Conservation (phyloP, 2,113 vertebrate species). For the Pelobates fuscus region DNA sequence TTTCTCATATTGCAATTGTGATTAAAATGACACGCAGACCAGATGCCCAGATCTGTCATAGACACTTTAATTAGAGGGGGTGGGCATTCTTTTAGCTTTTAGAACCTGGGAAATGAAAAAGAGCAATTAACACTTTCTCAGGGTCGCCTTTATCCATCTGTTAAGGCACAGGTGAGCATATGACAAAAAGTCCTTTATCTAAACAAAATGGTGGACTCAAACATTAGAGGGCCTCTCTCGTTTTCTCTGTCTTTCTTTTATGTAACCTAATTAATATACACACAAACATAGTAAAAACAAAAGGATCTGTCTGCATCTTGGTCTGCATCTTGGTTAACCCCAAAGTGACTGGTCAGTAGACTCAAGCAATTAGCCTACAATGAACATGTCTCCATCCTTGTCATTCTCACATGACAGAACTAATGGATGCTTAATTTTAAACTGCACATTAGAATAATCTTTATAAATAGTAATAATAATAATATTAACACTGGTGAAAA, state of each 20-base stretch:
- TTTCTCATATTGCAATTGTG: constrained; percentile 40
- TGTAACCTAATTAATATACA: background rate
- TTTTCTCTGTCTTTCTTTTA: background rate
- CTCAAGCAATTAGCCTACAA: too few relatives aligned
- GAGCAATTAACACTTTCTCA: constrained; percentile 65
- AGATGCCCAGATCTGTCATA: constrained; percentile 68
- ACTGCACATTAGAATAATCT: too few relatives aligned
- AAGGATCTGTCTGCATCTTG: background rate
- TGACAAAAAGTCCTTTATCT: constrained; percentile 53
- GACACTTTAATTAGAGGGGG: constrained; percentile 68
- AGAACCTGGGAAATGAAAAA: constrained; percentile 57
- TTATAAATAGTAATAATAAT: too few relatives aligned
- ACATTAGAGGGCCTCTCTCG: background rate
- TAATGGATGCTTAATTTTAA: too few relatives aligned
- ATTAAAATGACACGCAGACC: constrained; percentile 63
- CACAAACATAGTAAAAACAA: background rate
- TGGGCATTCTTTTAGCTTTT: constrained; percentile 62
- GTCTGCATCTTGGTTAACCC: background rate
- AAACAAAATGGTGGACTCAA: constrained; percentile 51
- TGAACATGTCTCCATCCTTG: too few relatives aligned
- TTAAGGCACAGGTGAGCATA: constrained; percentile 63
- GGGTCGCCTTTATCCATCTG: constrained; percentile 61
- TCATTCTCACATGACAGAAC: too few relatives aligned
- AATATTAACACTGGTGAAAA: too few relatives aligned
- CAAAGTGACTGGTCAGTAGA: too few relatives aligned